Evolutionary conservation across 2,888 invertebrate genomes (phyloP).

Genomic region (Camponotus fellah): DNA sequence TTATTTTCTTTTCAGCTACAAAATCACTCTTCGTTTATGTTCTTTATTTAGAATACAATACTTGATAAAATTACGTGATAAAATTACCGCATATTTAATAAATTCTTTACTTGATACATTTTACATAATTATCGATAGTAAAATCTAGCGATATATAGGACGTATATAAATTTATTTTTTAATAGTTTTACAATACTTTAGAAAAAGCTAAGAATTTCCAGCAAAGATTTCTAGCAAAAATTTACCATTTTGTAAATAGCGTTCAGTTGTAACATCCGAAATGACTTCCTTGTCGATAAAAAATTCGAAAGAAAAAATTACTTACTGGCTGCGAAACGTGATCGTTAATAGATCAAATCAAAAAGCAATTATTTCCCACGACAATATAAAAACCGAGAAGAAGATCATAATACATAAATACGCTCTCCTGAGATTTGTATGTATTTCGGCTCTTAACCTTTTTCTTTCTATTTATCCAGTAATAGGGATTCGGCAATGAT

Average conservation of each 20-base stretch:
- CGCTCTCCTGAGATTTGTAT: slow-evolving; percentile 22
- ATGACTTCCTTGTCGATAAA: not conserved
- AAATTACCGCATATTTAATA: not conserved
- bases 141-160: not conserved
- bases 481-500: slow-evolving; percentile 32
- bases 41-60: not conserved
- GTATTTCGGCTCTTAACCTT: slow-evolving; percentile 51
- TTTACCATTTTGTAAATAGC: slow-evolving; percentile 1
- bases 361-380: slow-evolving; percentile 51
- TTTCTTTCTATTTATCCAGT: slow-evolving; percentile 37
- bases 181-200: not conserved
- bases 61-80: not conserved
- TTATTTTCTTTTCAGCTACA: not conserved
- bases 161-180: not conserved
- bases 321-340: not conserved
- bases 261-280: not conserved
- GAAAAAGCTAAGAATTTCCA: not conserved
- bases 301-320: not conserved
- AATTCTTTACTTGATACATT: not conserved
- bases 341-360: slow-evolving; percentile 5
- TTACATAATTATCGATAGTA: not conserved
- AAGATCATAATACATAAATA: slow-evolving; percentile 55
- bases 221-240: not conserved
- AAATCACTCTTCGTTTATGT: not conserved
- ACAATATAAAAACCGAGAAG: slow-evolving; percentile 20